These are phyloP conservation scores for Gnathonemus echidnorhynchus DNA, from an alignment of 2,113 vertebrate genomes.

Conservation along the genomic window DNA sequence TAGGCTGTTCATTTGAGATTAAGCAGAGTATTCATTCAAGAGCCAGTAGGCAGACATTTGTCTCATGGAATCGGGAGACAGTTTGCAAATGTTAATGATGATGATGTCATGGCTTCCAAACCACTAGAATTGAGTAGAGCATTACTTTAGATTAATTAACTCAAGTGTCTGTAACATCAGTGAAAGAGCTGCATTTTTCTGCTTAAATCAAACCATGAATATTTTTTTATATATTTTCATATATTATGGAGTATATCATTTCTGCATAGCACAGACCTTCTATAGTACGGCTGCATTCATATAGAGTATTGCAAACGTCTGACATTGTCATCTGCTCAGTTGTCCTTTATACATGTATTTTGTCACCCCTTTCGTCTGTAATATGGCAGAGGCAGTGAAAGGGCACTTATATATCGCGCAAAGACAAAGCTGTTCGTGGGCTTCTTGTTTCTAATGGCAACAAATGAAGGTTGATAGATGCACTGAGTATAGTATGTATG, in stretches of 20 bases:
- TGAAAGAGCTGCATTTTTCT: not conserved
- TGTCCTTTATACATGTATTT: not conserved
- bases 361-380: not conserved
- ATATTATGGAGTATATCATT: not conserved
- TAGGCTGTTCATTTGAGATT: conserved; percentile 21
- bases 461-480: not conserved
- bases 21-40: not conserved
- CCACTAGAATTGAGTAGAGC: not conserved
- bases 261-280: not conserved
- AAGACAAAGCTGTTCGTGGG: not conserved
- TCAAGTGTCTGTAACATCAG: not conserved
- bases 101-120: not conserved
- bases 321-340: not conserved
- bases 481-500: conserved; percentile 13
- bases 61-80: not conserved
- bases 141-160: not conserved
- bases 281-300: not conserved
- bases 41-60: not conserved
- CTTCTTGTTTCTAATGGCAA: not conserved
- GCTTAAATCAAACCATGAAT: not conserved
- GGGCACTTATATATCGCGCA: not conserved
- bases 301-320: not conserved
- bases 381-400: not conserved
- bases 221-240: not conserved
- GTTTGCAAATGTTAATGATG: not conserved